Evolutionary conservation across 2,888 invertebrate species (phyloP).

Genomic region (Germaria angustata): DNA sequence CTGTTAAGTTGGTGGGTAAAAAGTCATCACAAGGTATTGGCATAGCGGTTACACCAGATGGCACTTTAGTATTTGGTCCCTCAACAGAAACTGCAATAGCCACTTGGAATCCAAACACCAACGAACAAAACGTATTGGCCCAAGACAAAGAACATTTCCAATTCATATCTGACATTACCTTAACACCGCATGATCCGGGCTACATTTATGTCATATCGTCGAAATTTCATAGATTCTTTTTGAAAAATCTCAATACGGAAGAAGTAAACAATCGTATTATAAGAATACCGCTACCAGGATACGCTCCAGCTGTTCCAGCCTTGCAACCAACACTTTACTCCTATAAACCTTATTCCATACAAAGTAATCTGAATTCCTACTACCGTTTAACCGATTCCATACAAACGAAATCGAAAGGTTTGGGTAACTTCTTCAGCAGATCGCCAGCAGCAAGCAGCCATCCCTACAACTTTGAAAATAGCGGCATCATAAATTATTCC

Average conservation of each 20-base stretch:
- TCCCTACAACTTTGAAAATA: constrained; percentile 74
- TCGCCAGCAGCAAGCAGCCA: constrained; percentile 53
- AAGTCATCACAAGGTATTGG: constrained; percentile 92
- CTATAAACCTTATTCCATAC: constrained; percentile 43
- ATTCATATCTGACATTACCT: constrained; percentile 88
- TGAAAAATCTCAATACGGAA: constrained; percentile 84
- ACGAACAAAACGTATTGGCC: constrained; percentile 87
- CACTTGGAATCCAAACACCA: constrained; percentile 88
- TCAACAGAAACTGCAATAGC: constrained; percentile 90
- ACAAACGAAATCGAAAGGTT: constrained; percentile 56
- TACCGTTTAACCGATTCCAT: constrained; percentile 62
- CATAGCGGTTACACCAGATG: constrained; percentile 86
- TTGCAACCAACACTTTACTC: constrained; percentile 10
- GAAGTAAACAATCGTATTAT: constrained; percentile 89
- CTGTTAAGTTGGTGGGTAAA: constrained; percentile 88
- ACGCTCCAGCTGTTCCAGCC: neutral
- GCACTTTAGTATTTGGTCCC: constrained; percentile 89
- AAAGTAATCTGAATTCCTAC: constrained; percentile 22
- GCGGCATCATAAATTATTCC: constrained; percentile 73
- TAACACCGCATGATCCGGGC: constrained; percentile 85
- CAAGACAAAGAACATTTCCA: constrained; percentile 87
- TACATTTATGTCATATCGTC: constrained; percentile 88
- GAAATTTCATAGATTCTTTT: constrained; percentile 90
- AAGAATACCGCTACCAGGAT: constrained; percentile 80
- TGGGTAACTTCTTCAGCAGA: constrained; percentile 32